Percentiles rank a stretch among this genome's conserved stretches.
These are phyloP conservation scores for Ailurus styani DNA, from an alignment of 2,113 vertebrate genomes.

Conservation along the genomic window DNA sequence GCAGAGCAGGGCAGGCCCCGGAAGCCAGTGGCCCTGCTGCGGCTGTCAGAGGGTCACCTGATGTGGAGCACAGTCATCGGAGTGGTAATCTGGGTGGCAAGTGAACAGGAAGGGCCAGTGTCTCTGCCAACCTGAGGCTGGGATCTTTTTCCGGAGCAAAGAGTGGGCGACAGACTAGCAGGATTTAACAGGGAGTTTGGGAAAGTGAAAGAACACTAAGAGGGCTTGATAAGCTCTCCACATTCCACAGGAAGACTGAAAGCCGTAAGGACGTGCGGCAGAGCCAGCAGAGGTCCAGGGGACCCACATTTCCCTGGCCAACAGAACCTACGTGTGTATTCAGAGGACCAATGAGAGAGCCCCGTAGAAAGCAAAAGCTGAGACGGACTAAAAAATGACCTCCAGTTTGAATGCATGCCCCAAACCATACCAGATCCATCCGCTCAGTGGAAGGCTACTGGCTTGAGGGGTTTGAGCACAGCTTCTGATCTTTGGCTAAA, in stretches of 20 bases:
- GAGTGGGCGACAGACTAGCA: background rate
- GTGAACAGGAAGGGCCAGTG: background rate
- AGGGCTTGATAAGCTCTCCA: background rate
- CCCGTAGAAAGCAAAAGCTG: background rate
- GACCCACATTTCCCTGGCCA: background rate
- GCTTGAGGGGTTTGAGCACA: background rate
- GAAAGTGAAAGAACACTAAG: background rate
- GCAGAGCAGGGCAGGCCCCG: background rate
- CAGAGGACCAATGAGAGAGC: background rate
- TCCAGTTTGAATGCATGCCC: background rate
- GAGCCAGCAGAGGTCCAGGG: background rate
- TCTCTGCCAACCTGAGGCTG: background rate
- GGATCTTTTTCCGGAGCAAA: background rate
- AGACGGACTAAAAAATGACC: background rate
- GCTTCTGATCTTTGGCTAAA: background rate
- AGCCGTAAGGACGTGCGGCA: background rate
- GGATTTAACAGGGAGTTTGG: background rate
- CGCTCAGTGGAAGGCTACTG: background rate
- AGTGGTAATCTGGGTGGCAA: background rate
- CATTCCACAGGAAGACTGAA: background rate
- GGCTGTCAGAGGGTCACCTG: background rate
- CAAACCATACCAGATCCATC: background rate
- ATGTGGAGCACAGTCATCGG: background rate
- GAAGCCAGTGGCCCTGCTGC: background rate
- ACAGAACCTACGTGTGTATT: background rate